A percentile compares a stretch with the other conserved stretches of the same genome.
Conservation (phyloP, 2,113 vertebrate species). For the Acanthochromis polyacanthus region DNA sequence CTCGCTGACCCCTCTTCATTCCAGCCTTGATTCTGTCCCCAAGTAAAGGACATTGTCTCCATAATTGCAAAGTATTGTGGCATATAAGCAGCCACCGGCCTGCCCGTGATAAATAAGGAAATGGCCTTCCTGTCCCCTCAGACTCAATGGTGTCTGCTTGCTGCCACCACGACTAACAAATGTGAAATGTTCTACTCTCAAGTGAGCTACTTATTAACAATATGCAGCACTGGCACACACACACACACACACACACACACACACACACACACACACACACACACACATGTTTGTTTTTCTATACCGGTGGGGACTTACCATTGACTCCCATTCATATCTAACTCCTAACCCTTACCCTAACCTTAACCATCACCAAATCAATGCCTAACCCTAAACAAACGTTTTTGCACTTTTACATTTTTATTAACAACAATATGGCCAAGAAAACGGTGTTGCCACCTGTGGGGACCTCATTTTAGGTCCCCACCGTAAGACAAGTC, state of each 20-base stretch:
- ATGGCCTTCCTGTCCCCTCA: conserved; percentile 53
- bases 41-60: conserved; percentile 39
- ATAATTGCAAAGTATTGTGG: conserved; percentile 42
- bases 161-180: conserved; percentile 29
- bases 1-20: conserved; percentile 17
- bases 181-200: conserved; percentile 34
- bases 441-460: too few species aligned
- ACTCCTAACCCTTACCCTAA: too few species aligned
- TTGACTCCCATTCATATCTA: too few species aligned
- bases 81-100: conserved; percentile 10
- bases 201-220: conserved; percentile 41
- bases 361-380: too few species aligned
- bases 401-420: too few species aligned
- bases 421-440: too few species aligned
- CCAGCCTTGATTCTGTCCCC: conserved; percentile 28
- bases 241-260: conserved; percentile 15
- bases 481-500: too few species aligned
- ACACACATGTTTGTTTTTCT: too few species aligned
- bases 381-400: too few species aligned
- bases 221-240: not conserved
- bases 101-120: conserved; percentile 62
- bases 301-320: too few species aligned
- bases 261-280: conserved; percentile 10
- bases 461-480: too few species aligned
- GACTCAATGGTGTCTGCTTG: conserved; percentile 37